A percentile compares a stretch with the other conserved stretches of the same genome.
Conservation (phyloP, 37 sponge, comb jelly and placozoan species). For the Ephydatia muelleri region DNA sequence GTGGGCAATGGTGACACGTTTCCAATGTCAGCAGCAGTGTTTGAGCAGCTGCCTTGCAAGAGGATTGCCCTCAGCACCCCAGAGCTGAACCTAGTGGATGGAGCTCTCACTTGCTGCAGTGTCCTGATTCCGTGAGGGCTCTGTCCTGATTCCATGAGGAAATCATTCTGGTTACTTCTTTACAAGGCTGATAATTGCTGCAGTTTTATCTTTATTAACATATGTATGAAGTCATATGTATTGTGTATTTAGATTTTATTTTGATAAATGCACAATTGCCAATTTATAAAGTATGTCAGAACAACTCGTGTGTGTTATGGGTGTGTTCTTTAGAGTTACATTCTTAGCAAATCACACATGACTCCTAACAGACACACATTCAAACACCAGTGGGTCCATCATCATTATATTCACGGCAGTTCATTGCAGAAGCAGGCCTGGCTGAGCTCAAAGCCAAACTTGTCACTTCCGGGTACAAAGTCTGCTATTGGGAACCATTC, state of each 20-base stretch:
- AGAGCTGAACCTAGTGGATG: constrained; percentile 72
- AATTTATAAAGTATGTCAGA: too few species aligned
- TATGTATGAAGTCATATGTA: too few species aligned
- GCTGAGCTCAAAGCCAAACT: constrained; percentile 47
- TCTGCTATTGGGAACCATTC: constrained; percentile 44
- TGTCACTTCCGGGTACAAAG: constrained; percentile 18
- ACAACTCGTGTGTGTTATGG: too few species aligned
- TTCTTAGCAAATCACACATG: background rate
- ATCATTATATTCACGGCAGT: background rate
- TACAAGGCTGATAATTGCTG: too few species aligned
- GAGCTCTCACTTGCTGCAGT: constrained; percentile 74
- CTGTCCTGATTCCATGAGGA: background rate
- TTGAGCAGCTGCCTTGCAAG: constrained; percentile 38
- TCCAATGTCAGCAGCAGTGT: constrained; percentile 29
- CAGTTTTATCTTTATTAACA: too few species aligned
- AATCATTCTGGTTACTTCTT: background rate
- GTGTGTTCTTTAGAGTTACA: background rate
- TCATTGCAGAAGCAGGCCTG: constrained; percentile 69
- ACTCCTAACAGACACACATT: background rate
- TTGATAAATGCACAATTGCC: too few species aligned
- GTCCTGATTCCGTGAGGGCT: constrained; percentile 56
- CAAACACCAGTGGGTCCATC: background rate
- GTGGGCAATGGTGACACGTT: constrained; percentile 17
- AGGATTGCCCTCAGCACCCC: constrained; percentile 40
- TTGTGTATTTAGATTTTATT: too few species aligned